Conservation (phyloP, 2,888 invertebrate genomes). For the Nomada goodeniana region DNA sequence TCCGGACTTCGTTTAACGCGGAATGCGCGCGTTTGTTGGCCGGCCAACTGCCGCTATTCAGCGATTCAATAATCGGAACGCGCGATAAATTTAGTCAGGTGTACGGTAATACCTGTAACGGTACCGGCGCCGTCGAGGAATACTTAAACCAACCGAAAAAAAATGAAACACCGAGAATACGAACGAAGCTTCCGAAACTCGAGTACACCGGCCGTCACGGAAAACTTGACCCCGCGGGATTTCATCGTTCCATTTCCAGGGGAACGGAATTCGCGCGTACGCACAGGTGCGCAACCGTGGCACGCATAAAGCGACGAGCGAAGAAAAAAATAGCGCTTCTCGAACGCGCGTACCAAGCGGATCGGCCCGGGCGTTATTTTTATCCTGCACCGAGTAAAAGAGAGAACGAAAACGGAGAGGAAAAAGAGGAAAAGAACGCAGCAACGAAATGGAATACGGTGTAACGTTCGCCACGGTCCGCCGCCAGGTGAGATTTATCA, state of each 20-base stretch:
- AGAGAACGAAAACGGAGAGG: neutral
- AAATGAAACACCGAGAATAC: slow-evolving; percentile 1
- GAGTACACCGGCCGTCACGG: slow-evolving; percentile 34
- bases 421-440: neutral
- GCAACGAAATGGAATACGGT: neutral
- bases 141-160: slow-evolving; percentile 46
- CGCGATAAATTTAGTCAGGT: slow-evolving; percentile 62
- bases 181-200: slow-evolving; percentile 43
- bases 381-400: neutral
- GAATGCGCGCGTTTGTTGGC: slow-evolving; percentile 13
- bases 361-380: neutral
- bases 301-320: neutral
- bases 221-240: slow-evolving; percentile 57
- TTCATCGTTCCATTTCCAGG: neutral
- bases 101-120: slow-evolving; percentile 71
- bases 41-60: slow-evolving; percentile 41
- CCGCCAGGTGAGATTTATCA: slow-evolving; percentile 20
- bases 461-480: slow-evolving; percentile 31
- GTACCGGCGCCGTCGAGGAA: slow-evolving; percentile 63
- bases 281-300: neutral
- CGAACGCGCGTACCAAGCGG: neutral
- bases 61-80: slow-evolving; percentile 57
- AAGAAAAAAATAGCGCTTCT: neutral
- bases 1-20: neutral
- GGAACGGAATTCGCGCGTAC: neutral